Evolutionary conservation across 2,797 vertebrate genomes (phyloP), one percentile per base, ranked within the genome.

Genomic region (Acropternis orthonyx): DNA sequence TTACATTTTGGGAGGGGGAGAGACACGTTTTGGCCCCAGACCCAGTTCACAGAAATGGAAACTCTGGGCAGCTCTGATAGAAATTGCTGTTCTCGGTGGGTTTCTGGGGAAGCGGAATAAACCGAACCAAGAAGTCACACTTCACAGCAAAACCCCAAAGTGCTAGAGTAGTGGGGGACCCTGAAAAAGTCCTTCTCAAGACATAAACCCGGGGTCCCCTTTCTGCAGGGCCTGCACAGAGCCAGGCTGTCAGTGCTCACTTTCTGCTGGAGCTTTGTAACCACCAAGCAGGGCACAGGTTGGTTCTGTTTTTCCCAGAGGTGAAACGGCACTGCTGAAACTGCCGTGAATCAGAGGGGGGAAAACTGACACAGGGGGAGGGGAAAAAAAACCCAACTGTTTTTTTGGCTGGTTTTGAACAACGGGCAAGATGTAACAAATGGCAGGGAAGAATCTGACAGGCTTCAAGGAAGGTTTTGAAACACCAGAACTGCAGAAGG

Each of bases 401-500:
- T 36, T 59, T 85, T 73, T 49, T 41, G 0, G 37, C 72, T 93
- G 89, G 51, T 89, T 86, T 84, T 63, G 77, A 71, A 56, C 0
- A 1, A 1, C 34, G 52, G 67, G 17, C 5, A 81, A 91, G 74
- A 85, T 23, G 37, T 79, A 82, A 72, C 88, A 87, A 96, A 94
- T 55, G 80, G 65, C 77, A 87, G 86, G 44, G 74, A 75, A 61
- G 74, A 61, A 82, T 61, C 32, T 95, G 91, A 95, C 76, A 95
- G 88, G 55, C 71, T 90, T 90, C 62, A 84, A 73, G 85, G 67
- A 87, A 88, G 56, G 68, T 21, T 96, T 92, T 19, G 54, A 93
- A 89, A 85, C 36, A 81, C 54, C 87, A 91, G 68, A 88, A 62
- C 49, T 44, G 46, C 67, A 84, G 88, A 92, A 95, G 66, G 76